These are phyloP conservation scores for Eupsilia transversa DNA, from an alignment of 2,888 invertebrate genomes.

Conservation along the genomic window DNA sequence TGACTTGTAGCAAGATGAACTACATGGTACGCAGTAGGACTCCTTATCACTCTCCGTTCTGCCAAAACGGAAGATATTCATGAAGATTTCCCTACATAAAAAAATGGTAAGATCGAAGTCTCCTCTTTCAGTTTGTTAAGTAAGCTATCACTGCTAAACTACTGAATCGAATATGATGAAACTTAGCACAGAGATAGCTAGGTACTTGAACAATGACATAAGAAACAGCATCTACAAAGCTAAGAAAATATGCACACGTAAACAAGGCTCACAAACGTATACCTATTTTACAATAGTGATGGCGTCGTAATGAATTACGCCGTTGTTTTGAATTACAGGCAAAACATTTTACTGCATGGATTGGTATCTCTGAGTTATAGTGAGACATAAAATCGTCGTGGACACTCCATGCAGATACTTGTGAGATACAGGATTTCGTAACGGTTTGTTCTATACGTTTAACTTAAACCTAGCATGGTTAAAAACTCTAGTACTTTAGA, in stretches of 20 bases:
- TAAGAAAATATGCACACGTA: constrained; percentile 6
- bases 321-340: constrained; percentile 31
- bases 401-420: constrained; percentile 20
- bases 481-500: background rate
- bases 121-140: too few relatives aligned
- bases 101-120: background rate
- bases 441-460: constrained; percentile 11
- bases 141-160: background rate
- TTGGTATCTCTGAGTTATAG: constrained; percentile 49
- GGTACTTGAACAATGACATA: background rate
- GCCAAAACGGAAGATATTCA: background rate
- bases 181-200: background rate
- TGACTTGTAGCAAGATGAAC: background rate
- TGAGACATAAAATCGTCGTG: constrained; percentile 38
- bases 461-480: background rate
- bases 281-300: constrained; percentile 24
- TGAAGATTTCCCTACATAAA: background rate
- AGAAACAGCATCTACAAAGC: background rate
- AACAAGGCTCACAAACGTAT: background rate
- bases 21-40: background rate
- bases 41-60: background rate
- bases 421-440: constrained; percentile 25
- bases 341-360: constrained; percentile 40
- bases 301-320: constrained; percentile 34
- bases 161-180: background rate